Conservation (phyloP, 2,797 vertebrate genomes). For the Peromyscus eremicus region DNA sequence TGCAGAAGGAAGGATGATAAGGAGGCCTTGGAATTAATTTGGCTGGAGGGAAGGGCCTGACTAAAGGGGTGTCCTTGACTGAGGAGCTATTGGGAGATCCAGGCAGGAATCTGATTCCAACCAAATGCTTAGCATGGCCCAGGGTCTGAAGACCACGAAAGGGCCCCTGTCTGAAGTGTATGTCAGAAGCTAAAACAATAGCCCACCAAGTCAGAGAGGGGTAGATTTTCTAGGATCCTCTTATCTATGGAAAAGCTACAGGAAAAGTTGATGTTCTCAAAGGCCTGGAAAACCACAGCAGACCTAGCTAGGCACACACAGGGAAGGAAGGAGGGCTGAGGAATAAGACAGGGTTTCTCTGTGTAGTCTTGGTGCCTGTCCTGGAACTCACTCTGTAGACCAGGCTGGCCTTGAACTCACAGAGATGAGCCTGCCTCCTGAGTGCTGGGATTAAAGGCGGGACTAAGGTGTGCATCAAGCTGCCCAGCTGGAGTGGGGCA, state of each 20-base stretch:
- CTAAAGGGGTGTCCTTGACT: neutral
- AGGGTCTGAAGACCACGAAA: slow-evolving; percentile 3
- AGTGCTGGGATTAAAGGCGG: no score
- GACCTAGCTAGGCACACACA: neutral
- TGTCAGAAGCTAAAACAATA: neutral
- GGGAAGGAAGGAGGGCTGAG: neutral
- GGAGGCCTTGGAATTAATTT: neutral
- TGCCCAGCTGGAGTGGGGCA: neutral
- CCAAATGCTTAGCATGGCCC: neutral
- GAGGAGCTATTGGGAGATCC: neutral
- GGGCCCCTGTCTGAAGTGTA: neutral
- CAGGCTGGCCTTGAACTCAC: no score
- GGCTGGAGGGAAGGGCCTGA: neutral
- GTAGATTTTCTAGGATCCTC: neutral
- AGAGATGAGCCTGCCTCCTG: no score
- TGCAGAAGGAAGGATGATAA: neutral
- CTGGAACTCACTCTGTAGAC: no score
- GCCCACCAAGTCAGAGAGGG: neutral
- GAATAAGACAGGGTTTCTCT: no score
- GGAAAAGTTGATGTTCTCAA: neutral
- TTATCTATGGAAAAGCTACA: neutral
- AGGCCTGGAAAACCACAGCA: neutral
- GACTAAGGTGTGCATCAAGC: no score
- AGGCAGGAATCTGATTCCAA: neutral
- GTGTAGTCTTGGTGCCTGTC: no score